Base-by-base conservation (phyloP, 2,888 invertebrate species). In the Antitype chi region DNA sequence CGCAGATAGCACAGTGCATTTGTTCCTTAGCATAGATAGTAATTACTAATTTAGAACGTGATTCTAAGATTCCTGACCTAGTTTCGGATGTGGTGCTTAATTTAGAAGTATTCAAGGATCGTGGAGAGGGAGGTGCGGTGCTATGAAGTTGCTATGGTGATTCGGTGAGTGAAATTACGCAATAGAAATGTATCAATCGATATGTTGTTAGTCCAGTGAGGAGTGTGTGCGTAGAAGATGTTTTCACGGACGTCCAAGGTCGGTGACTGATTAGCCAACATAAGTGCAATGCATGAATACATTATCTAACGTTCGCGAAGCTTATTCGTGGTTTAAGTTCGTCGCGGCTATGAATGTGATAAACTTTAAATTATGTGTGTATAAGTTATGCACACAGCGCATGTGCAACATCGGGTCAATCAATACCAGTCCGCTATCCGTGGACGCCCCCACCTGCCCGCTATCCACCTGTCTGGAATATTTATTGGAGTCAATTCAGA, bases 51-150 rank as follows among this genome's bases (percentile, higher is more conserved):
- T 85, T 83, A 82, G 84, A 75, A 84, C 82, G 79, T 87, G 84
- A 89, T 88, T 92, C 91, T 92, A 92, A 93, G 83, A 89, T 88
- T 93, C 91, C 92, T 95, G 96, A 94, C 96, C 96, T 90, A 95
- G 90, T 94, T 95, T 86, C 73, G 66, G 67, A 43, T 86, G 86
- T 78, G 78, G 91, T 89, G 90, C 90, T 93, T 91, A 90, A 91
- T 92, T 90, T 94, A 93, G 92, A 92, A 85, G 86, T 87, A 86
- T 82, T 84, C 92, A 91, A 92, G 91, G 92, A 91, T 88, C 84
- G 89, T 83, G 82, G 80, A 82, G 90, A 88, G 91, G 90, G 92
- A 94, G 94, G 94, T 92, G 91, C 81, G 90, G 92, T 82, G 88
- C 78, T 84, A 88, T 88, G 88, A 89, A 87, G 93, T 95, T 93